These are phyloP conservation scores for Irena cyanogastra DNA, from an alignment of 2,113 vertebrate species.

Conservation along the genomic window DNA sequence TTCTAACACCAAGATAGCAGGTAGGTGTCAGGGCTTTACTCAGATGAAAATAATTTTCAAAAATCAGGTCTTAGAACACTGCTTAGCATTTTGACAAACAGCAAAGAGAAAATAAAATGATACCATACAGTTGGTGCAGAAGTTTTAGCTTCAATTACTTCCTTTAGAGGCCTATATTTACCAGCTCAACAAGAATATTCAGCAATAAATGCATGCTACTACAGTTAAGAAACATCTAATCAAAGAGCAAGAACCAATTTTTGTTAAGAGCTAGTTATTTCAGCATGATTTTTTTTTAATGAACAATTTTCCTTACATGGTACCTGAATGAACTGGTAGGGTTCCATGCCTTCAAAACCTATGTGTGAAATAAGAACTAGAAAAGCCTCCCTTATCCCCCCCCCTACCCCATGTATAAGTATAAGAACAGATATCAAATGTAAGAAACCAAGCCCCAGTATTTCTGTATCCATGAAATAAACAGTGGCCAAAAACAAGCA, in stretches of 20 bases:
- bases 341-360: background rate
- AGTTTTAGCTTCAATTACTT: background rate
- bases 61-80: background rate
- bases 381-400: background rate
- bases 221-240: background rate
- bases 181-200: background rate
- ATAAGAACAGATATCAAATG: background rate
- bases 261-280: background rate
- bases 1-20: background rate
- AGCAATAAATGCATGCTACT: background rate
- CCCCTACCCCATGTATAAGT: background rate
- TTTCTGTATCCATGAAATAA: background rate
- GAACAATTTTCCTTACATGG: background rate
- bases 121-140: background rate
- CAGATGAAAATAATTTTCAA: background rate
- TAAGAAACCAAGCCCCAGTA: background rate
- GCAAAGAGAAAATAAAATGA: background rate
- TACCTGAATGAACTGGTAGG: background rate
- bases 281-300: background rate
- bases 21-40: background rate
- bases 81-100: background rate
- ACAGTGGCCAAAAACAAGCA: background rate
- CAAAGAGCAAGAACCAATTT: background rate
- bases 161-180: background rate
- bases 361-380: background rate